These are phyloP conservation scores for Nebria ingens DNA, from an alignment of 1,140 invertebrate genomes.

Conservation along the genomic window DNA sequence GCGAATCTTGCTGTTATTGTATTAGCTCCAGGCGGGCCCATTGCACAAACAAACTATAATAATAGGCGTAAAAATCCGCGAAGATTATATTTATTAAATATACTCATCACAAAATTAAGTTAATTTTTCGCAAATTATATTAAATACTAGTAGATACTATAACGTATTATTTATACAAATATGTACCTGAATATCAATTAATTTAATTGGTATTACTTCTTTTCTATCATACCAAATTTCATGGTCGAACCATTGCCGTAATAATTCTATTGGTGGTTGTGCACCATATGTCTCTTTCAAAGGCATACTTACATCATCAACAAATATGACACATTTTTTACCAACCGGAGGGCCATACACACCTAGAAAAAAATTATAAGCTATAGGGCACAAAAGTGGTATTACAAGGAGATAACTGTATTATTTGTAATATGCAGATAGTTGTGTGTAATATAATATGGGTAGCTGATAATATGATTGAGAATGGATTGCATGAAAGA, in stretches of 20 bases:
- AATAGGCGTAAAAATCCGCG: too few species aligned
- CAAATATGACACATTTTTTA: conserved; percentile 81
- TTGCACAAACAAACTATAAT: conserved; percentile 66
- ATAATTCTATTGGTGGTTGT: conserved; percentile 83
- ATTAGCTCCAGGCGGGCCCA: conserved; percentile 76
- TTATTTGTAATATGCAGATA: too few species aligned
- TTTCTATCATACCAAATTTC: conserved; percentile 89
- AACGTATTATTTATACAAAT: conserved; percentile 1
- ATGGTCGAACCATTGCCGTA: conserved; percentile 85
- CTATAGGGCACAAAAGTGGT: conserved; percentile 2
- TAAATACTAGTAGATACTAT: conserved; percentile 1
- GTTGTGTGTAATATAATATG: too few species aligned
- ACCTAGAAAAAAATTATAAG: conserved; percentile 40
- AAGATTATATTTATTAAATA: neutral
- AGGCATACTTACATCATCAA: conserved; percentile 93
- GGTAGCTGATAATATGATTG: too few species aligned
- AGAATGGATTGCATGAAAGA: too few species aligned
- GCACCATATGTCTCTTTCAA: conserved; percentile 77
- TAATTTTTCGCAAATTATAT: neutral
- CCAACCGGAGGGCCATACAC: conserved; percentile 88
- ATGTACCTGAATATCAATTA: conserved; percentile 76
- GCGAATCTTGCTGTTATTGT: conserved; percentile 78
- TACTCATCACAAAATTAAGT: neutral
- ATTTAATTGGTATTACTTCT: conserved; percentile 69
- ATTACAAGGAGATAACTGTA: too few species aligned